phyloP scores from a whole-genome alignment of 2,797 vertebrate species.

The Molossus alvarezi region DNA sequence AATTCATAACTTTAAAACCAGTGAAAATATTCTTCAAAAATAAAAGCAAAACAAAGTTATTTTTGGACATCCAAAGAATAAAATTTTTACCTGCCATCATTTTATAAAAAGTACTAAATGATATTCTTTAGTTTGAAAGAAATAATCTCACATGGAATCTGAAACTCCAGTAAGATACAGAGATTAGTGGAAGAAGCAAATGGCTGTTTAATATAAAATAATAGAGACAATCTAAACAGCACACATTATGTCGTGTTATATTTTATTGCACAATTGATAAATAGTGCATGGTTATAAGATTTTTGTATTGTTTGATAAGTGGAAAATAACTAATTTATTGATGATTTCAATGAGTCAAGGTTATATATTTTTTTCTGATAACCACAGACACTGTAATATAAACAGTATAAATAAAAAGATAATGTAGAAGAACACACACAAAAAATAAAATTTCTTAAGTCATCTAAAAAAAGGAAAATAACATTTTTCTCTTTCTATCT shows the following conservation, averaged over 20 bases:
- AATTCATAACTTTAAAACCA: not conserved
- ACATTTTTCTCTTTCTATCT: not conserved
- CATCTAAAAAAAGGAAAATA: not conserved
- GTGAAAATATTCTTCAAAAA: not conserved
- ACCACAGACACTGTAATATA: not conserved
- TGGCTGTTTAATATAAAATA: not conserved
- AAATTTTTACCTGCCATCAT: not conserved
- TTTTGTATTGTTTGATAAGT: not conserved
- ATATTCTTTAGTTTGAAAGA: not conserved
- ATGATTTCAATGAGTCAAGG: not conserved
- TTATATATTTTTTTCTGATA: not conserved
- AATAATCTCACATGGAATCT: not conserved
- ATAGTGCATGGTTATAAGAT: not conserved
- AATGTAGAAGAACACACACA: not conserved
- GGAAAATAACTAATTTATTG: not conserved
- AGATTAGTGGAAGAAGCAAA: not conserved
- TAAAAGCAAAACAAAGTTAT: not conserved
- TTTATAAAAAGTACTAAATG: not conserved
- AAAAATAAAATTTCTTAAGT: not conserved
- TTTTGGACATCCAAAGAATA: not conserved
- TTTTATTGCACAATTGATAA: not conserved
- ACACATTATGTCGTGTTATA: not conserved
- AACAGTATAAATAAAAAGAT: not conserved
- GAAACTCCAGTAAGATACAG: not conserved
- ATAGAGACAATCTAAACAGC: not conserved